Percentiles rank a stretch among this genome's conserved stretches.
These are phyloP conservation scores for Turdus rufiventris DNA, from an alignment of 2,113 vertebrate genomes.

Conservation along the genomic window DNA sequence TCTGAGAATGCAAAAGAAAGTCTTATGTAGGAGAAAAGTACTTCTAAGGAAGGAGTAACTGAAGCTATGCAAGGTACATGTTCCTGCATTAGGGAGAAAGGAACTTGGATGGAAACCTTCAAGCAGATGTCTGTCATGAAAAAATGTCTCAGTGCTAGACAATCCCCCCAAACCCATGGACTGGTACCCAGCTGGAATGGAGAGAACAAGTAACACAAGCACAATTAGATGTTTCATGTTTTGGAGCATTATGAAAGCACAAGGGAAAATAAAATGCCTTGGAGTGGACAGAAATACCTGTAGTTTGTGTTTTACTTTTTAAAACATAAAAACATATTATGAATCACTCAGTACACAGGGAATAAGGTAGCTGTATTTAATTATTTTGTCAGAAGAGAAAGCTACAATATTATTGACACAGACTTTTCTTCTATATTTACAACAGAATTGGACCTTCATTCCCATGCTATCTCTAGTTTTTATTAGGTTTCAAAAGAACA, in stretches of 20 bases:
- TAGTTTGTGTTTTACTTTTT: neutral
- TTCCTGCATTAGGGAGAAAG: neutral
- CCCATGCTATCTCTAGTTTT: neutral
- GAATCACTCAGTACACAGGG: neutral
- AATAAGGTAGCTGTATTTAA: neutral
- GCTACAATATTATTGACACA: neutral
- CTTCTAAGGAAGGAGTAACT: neutral
- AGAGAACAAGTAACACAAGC: neutral
- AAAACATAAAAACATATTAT: neutral
- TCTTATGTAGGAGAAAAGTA: neutral
- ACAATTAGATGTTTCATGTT: neutral
- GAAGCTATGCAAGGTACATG: neutral
- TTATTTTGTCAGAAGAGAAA: neutral
- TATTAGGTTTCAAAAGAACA: neutral
- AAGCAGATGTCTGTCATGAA: neutral
- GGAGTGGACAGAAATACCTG: neutral
- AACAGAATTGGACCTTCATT: neutral
- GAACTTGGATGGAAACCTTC: neutral
- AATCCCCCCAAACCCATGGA: neutral
- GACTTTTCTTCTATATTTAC: neutral
- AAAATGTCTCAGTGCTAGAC: neutral
- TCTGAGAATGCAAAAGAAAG: slow-evolving; percentile 67
- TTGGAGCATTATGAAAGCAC: neutral
- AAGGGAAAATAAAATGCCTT: neutral
- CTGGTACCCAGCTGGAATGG: neutral